Evolutionary conservation across 2,888 invertebrate genomes (phyloP), one percentile per base, ranked within the genome.

Genomic region (Brenthis hecate): DNA sequence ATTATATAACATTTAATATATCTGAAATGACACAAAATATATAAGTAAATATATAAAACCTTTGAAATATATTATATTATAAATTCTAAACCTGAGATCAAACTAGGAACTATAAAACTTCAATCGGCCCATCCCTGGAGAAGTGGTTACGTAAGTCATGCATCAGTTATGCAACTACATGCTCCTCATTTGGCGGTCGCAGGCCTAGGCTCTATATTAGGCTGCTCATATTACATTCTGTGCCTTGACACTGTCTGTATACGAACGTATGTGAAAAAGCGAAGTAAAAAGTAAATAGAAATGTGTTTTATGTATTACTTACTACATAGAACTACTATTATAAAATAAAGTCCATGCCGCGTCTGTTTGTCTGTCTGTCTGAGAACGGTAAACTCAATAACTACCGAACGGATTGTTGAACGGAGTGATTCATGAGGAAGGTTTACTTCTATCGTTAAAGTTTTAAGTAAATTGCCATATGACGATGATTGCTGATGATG

Each of bases 141-240:
- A 66, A 72, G 76, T 80, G 81, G 85, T 89, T 88, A 88, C 80
- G 86, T 81, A 87, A 89, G 84, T 86, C 77, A 79, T 84, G 85
- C 88, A 91, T 90, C 84, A 87, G 82, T 87, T 89, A 91, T 91
- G 91, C 91, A 83, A 81, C 82, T 81, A 81, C 87, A 86, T 86
- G 87, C 84, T 79, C 85, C 87, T 90, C 90, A 89, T 91, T 91
- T 89, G 88, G 83, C 81, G 85, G 82, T 87, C 86, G 87, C 88
- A 88, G 88, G 84, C 80, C 78, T 77, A 74, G 65, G 56, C 48
- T 48, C 57, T 36, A 60, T 66, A 71, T 68, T 74, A 68, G 71
- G 53, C 54, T 71, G 63, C 62, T 66, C 65, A 54, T 60, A 60
- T 60, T 60, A n/a, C 50, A 55, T 64, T 47, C 50, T 60, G 23